Evolutionary conservation across 2,888 invertebrate species (phyloP).

Genomic region (Coleophora flavipennella): DNA sequence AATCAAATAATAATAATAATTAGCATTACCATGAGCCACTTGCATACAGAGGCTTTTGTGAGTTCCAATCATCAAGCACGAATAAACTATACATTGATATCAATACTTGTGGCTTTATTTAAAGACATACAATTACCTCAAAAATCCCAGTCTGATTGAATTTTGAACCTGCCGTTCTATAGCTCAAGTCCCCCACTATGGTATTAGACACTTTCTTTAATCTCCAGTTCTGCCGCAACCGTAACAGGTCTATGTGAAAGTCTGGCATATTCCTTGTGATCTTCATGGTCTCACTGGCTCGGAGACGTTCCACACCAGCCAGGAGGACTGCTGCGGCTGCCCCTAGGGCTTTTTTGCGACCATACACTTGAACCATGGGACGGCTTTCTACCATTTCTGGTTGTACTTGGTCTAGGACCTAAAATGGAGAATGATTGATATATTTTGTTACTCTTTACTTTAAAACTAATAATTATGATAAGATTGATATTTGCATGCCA

Average conservation of each 20-base stretch:
- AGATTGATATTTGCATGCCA: too few relatives aligned
- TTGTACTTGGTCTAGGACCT: constrained; percentile 88
- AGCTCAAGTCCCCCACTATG: constrained; percentile 96
- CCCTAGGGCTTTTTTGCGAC: constrained; percentile 91
- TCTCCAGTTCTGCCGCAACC: constrained; percentile 94
- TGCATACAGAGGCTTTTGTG: too few relatives aligned
- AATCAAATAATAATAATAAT: too few relatives aligned
- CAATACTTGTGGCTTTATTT: too few relatives aligned
- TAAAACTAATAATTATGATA: too few relatives aligned
- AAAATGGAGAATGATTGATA: constrained; percentile 13
- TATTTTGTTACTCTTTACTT: too few relatives aligned
- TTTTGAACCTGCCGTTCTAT: constrained; percentile 95
- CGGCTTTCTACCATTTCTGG: constrained; percentile 87
- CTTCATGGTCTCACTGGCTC: constrained; percentile 84
- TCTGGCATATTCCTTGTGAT: constrained; percentile 84
- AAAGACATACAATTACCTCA: constrained; percentile 83
- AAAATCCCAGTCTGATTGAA: constrained; percentile 95
- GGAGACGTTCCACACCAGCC: constrained; percentile 89
- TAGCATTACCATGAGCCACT: too few relatives aligned
- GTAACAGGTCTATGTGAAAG: constrained; percentile 92
- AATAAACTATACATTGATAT: too few relatives aligned
- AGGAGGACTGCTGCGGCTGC: constrained; percentile 89
- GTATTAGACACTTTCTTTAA: constrained; percentile 96
- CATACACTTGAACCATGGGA: constrained; percentile 91
- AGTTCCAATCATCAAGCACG: too few relatives aligned